Base-by-base conservation (phyloP, 2,113 vertebrate genomes). In the Mastomys natalensis region DNA sequence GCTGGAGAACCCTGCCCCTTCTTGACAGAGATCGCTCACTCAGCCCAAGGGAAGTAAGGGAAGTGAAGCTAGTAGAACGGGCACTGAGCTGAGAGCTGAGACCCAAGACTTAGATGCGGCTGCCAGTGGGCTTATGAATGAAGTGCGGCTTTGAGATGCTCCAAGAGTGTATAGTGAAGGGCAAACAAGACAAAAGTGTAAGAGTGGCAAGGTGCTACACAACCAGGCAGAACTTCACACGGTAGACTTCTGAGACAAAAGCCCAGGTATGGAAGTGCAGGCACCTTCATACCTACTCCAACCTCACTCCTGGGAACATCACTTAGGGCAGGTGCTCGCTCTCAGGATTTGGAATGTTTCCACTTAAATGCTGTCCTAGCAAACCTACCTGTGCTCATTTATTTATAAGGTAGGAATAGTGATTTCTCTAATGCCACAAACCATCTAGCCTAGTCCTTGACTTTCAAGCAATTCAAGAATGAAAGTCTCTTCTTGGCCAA, bases 261-360 rank as follows among this genome's bases (percentile, higher is more conserved):
- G 88, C 76, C 40, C 22, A 51, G n/a, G n/a, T 43, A 19, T 1
- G 29, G 58, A n/a, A 93, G 26, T 22, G 7, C 82, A 68, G 62
- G 68, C 37, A 62, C 31, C 26, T 51, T 60, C 68, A 29, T 37
- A 93, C 55, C 90, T 93, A 95, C 94, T 72, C 45, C 64, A 91
- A 37, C 55, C 16, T 87, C 51, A 45, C 87, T 89, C 94, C 7
- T 89, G 45, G 77, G 95, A 95, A 90, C 64, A 92, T 86, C 72
- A 43, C 62, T 96, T 84, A 85, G 89, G 89, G n/a, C 34, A 87
- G 45, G 43, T 0, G 72, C 26, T 94, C 34, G 58, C 26, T 93
- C 31, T 73, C 92, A 58, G 43, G 64, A 43, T 53, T 90, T 74
- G 80, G 51, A n/a, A n/a, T 89, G 53, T 81, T 93, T 40, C 55